Evolutionary conservation across 2,113 vertebrate genomes (phyloP).

Genomic region (Clarias batrachus): DNA sequence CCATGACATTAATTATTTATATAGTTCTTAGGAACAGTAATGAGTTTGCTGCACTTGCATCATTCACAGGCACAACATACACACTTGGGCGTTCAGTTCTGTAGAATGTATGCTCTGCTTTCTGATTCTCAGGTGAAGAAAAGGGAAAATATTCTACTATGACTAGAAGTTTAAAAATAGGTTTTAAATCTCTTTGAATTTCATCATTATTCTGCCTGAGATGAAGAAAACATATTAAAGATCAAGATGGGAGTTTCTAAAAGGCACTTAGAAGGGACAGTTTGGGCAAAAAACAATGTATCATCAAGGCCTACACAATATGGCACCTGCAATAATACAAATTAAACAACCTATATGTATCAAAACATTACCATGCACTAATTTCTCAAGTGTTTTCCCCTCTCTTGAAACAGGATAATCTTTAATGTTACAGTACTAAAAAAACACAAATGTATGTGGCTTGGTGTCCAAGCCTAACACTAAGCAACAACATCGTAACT

Average conservation of each 20-base stretch:
- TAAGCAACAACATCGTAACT: no score
- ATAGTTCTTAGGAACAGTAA: conserved; percentile 44
- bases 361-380: conserved; percentile 46
- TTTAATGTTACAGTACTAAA: no score
- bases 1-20: conserved; percentile 50
- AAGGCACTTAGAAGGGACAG: conserved; percentile 2
- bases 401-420: conserved; percentile 5
- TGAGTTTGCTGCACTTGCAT: conserved; percentile 35
- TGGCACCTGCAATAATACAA: conserved; percentile 6
- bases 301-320: not conserved
- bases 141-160: not conserved
- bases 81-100: not conserved
- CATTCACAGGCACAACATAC: conserved; percentile 41
- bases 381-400: conserved; percentile 36
- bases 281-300: not conserved
- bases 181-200: not conserved
- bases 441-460: no score
- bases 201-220: not conserved
- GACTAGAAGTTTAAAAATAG: not conserved
- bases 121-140: conserved; percentile 13
- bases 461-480: no score
- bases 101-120: conserved; percentile 1
- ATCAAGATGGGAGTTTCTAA: not conserved
- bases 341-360: conserved; percentile 4
- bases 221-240: not conserved